Percentiles rank a stretch among this genome's conserved stretches.
These are phyloP conservation scores for Coranthus polyacanthus DNA, from an alignment of 2,797 vertebrate species.

Conservation along the genomic window DNA sequence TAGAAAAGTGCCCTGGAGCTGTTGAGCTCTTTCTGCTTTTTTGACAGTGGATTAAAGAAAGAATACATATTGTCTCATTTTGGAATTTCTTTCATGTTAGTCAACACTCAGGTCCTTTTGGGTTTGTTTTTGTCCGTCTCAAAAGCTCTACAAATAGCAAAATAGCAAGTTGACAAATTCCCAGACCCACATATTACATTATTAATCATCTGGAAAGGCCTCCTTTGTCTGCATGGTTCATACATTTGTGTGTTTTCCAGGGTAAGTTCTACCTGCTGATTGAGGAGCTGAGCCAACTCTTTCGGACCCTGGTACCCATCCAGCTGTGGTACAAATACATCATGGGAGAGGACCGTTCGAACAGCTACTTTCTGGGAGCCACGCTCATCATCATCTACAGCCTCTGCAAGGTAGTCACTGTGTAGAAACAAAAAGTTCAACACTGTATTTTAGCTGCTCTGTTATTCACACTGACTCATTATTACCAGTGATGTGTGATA, in stretches of 20 bases:
- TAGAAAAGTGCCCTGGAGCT: constrained; percentile 73
- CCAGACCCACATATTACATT: too few relatives aligned
- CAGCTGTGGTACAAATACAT: constrained; percentile 99
- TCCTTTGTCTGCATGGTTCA: too few relatives aligned
- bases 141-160: not conserved
- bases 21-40: constrained; percentile 43
- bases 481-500: too few relatives aligned
- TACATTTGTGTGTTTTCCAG: constrained; percentile 75
- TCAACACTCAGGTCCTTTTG: constrained; percentile 3
- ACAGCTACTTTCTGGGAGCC: constrained; percentile 95
- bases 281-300: constrained; percentile 98
- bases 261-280: constrained; percentile 97
- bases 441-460: not conserved
- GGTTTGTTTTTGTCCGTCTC: constrained; percentile 3
- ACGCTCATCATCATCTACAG: constrained; percentile 95
- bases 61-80: constrained; percentile 35
- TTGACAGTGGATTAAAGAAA: constrained; percentile 50
- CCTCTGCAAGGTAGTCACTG: constrained; percentile 91
- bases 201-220: too few relatives aligned
- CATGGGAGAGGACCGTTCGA: constrained; percentile 95
- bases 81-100: not conserved
- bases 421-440: not conserved
- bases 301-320: constrained; percentile 95
- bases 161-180: not conserved
- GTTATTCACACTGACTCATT: too few relatives aligned